A percentile compares a stretch with the other conserved stretches of the same genome.
phyloP scores from a whole-genome alignment of 2,113 vertebrate genomes.

The Platysternon megacephalum region DNA sequence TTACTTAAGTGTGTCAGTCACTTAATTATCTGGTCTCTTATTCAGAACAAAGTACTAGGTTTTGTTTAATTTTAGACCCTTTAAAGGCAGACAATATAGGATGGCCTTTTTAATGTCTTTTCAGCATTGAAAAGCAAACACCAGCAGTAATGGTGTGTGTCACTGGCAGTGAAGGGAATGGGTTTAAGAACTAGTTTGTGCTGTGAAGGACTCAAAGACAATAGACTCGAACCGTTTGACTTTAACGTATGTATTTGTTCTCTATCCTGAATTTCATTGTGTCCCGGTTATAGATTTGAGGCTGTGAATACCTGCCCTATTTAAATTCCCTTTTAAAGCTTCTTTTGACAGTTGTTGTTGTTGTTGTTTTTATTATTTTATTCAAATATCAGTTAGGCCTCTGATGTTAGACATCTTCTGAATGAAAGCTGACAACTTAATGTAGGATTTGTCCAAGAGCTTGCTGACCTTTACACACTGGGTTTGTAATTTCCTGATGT shows the following conservation, averaged over 20 bases:
- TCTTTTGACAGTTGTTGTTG: not conserved
- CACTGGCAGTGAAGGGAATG: conserved; percentile 2
- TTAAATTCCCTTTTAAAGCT: not conserved
- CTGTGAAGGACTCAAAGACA: conserved; percentile 34
- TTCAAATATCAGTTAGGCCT: not conserved
- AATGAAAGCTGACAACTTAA: not conserved
- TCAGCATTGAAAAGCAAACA: not conserved
- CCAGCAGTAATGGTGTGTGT: not conserved
- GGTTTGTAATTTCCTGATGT: not conserved
- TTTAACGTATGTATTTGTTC: not conserved
- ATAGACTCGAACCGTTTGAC: not conserved
- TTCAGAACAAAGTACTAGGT: not conserved
- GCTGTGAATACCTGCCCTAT: not conserved
- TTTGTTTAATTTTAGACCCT: not conserved
- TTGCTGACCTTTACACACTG: not conserved
- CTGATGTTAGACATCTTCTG: not conserved
- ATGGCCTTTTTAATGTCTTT: not conserved
- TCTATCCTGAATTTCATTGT: conserved; percentile 20
- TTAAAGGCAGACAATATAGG: not conserved
- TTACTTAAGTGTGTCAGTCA: not conserved
- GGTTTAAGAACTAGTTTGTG: conserved; percentile 15
- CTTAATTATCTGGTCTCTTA: not conserved
- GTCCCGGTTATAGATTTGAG: not conserved
- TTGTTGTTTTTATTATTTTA: not conserved
- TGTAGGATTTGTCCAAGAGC: not conserved